Percentiles rank a stretch among this genome's conserved stretches.
These are phyloP conservation scores for Alcis repandata DNA, from an alignment of 2,888 invertebrate species.

Conservation along the genomic window DNA sequence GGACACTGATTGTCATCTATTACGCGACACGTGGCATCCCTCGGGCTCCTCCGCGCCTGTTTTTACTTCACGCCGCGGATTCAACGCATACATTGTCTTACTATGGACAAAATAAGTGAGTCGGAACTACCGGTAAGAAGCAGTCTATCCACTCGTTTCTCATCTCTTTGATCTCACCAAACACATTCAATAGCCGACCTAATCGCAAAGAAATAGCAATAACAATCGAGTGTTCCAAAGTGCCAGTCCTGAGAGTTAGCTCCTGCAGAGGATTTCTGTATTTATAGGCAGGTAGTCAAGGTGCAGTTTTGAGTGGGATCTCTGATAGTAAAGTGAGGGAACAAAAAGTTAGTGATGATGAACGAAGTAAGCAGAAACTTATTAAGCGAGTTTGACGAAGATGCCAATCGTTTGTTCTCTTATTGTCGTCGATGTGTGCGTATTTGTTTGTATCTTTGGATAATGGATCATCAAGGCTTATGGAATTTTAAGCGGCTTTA, in stretches of 20 bases:
- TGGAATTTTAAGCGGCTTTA: not conserved
- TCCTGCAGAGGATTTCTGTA: constrained; percentile 5
- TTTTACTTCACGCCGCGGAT: constrained; percentile 58
- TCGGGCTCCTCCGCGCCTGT: constrained; percentile 10
- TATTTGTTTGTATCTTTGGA: not conserved
- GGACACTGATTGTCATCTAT: constrained; percentile 15
- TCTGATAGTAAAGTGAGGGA: constrained; percentile 11
- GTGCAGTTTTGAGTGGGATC: constrained; percentile 16
- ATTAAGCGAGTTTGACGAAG: constrained; percentile 78
- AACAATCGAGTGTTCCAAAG: constrained; percentile 30
- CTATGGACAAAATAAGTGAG: constrained; percentile 82
- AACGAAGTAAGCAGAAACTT: constrained; percentile 77
- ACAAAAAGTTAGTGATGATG: constrained; percentile 75
- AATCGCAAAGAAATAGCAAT: constrained; percentile 12
- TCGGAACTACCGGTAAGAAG: constrained; percentile 76
- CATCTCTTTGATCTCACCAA: constrained; percentile 61
- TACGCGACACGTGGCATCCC: constrained; percentile 6
- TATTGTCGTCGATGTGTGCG: constrained; percentile 55
- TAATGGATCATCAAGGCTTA: not conserved
- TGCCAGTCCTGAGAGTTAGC: constrained; percentile 23
- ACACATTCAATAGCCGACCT: constrained; percentile 49
- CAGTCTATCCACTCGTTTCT: constrained; percentile 62
- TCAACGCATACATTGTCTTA: constrained; percentile 79
- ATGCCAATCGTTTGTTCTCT: constrained; percentile 72
- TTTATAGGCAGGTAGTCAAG: constrained; percentile 39